Percentiles rank a stretch among this genome's conserved stretches.
Evolutionary conservation across 1,140 invertebrate species (phyloP).

Genomic region (Trichonephila inaurata): DNA sequence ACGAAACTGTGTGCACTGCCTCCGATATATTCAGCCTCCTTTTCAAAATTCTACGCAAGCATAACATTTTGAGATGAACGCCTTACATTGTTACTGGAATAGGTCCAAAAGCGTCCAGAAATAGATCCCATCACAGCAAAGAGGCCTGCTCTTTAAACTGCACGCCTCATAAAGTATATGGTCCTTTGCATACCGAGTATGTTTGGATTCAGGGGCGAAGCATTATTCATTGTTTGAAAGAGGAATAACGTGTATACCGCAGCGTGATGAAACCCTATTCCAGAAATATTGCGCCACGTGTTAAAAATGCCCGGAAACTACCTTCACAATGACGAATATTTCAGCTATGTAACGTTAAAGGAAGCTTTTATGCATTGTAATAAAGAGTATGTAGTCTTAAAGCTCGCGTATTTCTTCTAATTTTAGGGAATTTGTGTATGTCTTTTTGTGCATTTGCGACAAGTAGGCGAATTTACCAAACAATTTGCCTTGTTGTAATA

Average conservation of each 20-base stretch:
- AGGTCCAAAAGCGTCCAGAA: constrained; percentile 32
- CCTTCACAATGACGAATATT: not conserved
- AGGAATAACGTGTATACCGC: constrained; percentile 14
- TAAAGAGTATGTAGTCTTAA: not conserved
- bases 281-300: constrained; percentile 1
- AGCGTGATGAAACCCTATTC: constrained; percentile 8
- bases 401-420: not conserved
- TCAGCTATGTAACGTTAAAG: not conserved
- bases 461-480: not conserved
- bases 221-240: constrained; percentile 59
- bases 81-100: constrained; percentile 23
- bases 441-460: not conserved
- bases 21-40: constrained; percentile 27
- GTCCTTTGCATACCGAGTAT: constrained; percentile 18
- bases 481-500: not conserved
- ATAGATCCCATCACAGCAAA: constrained; percentile 1
- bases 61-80: constrained; percentile 32
- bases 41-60: constrained; percentile 38
- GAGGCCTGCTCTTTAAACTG: constrained; percentile 37
- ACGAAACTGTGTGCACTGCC: not conserved
- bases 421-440: not conserved
- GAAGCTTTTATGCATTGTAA: not conserved
- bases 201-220: constrained; percentile 28
- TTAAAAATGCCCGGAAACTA: constrained; percentile 12
- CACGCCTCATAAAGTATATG: constrained; percentile 63